Evolutionary conservation across 2,888 invertebrate species (phyloP).

Genomic region (Ditula angustiorana): DNA sequence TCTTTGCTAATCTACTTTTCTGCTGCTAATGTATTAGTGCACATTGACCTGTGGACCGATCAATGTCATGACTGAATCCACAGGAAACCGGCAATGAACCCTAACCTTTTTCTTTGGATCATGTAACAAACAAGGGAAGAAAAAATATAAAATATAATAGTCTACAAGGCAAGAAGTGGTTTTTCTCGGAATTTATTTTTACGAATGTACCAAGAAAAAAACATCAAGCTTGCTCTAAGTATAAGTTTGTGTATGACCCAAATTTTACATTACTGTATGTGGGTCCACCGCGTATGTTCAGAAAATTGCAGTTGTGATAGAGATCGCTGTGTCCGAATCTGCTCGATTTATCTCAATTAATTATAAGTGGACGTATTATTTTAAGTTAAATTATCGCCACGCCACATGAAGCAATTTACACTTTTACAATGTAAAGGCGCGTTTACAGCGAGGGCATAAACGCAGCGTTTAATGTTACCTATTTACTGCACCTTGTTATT

Average conservation of each 20-base stretch:
- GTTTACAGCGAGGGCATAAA: background rate
- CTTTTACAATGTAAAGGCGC: slow-evolving; percentile 5
- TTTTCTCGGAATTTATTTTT: too few species aligned
- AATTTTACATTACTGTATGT: background rate
- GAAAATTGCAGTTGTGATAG: slow-evolving; percentile 7
- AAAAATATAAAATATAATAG: too few species aligned
- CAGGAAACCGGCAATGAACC: too few species aligned
- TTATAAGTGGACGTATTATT: slow-evolving; percentile 33
- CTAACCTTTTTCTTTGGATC: too few species aligned
- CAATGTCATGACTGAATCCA: too few species aligned
- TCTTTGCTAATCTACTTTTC: too few species aligned
- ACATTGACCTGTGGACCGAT: too few species aligned
- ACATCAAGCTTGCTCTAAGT: too few species aligned
- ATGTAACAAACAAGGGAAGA: too few species aligned
- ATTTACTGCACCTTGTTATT: background rate
- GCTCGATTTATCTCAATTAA: slow-evolving; percentile 30
- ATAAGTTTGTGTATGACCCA: background rate
- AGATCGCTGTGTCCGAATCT: slow-evolving; percentile 1
- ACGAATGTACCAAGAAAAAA: too few species aligned
- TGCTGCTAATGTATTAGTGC: too few species aligned
- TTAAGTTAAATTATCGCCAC: slow-evolving; percentile 27
- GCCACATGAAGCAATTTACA: slow-evolving; percentile 20
- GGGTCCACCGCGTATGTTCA: background rate
- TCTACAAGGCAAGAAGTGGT: too few species aligned
- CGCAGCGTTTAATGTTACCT: background rate